phyloP scores from a whole-genome alignment of 2,797 vertebrate species.

The Smutsia temminckii region DNA sequence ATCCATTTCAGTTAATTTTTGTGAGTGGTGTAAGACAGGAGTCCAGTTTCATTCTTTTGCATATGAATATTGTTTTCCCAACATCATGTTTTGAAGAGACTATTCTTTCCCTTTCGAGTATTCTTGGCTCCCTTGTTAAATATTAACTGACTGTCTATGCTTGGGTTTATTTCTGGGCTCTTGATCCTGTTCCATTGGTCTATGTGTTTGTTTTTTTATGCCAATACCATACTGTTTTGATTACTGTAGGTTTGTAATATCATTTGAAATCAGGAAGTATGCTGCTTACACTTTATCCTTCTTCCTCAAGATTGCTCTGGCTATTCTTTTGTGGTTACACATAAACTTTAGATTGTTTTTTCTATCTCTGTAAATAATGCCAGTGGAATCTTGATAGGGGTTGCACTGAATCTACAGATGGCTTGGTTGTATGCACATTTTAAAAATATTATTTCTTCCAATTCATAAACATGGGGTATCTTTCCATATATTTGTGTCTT shows the following conservation, averaged over 20 bases:
- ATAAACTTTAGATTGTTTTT: background rate
- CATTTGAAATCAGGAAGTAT: background rate
- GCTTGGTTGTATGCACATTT: background rate
- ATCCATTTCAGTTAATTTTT: background rate
- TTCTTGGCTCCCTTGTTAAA: background rate
- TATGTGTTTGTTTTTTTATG: background rate
- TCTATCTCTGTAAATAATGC: background rate
- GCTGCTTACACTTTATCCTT: background rate
- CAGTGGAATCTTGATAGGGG: background rate
- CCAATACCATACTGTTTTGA: background rate
- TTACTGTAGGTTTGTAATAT: background rate
- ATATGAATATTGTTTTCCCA: background rate
- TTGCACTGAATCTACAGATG: background rate
- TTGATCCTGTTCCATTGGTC: background rate
- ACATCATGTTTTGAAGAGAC: background rate
- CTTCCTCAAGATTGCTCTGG: background rate
- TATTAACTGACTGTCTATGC: background rate
- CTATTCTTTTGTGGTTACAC: background rate
- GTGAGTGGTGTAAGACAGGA: background rate
- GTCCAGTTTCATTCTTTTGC: background rate
- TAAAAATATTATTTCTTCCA: background rate
- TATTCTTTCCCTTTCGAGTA: background rate
- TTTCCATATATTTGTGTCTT: background rate
- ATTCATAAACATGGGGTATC: background rate
- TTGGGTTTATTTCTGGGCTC: background rate